Evolutionary conservation across 23 tunicate species (phyloP).

Genomic region (Clavelina lepadiformis): DNA sequence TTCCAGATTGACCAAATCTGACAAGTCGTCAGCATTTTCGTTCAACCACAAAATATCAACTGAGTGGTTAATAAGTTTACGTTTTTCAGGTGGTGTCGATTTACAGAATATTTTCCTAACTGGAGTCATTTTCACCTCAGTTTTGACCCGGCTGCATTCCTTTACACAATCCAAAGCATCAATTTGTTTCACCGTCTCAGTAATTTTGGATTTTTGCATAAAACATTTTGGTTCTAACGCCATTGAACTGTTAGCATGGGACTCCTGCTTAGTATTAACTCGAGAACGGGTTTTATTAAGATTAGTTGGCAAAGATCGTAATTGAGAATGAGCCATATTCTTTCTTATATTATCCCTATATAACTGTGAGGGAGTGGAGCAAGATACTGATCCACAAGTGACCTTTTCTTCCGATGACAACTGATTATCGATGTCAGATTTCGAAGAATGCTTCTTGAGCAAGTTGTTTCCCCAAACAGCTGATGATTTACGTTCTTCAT

Average conservation of each 20-base stretch:
- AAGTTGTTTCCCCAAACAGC: slow-evolving; percentile 57
- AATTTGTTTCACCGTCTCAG: neutral
- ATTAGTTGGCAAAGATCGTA: neutral
- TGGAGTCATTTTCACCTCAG: neutral
- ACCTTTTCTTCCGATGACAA: slow-evolving; percentile 2
- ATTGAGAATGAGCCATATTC: slow-evolving; percentile 8
- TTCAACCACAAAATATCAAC: neutral
- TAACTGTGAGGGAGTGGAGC: too few species aligned
- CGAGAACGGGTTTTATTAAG: neutral
- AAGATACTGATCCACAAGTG: neutral
- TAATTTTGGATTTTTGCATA: neutral
- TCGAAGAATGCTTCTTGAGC: slow-evolving; percentile 27
- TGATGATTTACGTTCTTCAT: neutral
- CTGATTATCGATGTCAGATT: slow-evolving; percentile 10
- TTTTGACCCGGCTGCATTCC: neutral
- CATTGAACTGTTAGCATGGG: neutral
- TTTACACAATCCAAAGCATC: neutral
- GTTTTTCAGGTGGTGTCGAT: neutral
- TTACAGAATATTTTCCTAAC: neutral
- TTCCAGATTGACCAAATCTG: slow-evolving; percentile 15
- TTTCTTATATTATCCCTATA: slow-evolving; percentile 36
- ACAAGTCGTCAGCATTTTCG: slow-evolving; percentile 12
- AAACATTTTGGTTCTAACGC: neutral
- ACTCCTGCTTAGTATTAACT: neutral
- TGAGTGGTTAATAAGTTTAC: neutral